A percentile compares a stretch with the other conserved stretches of the same genome.
Conservation (phyloP, 2,113 vertebrate species). For the Danionella cerebrum region DNA sequence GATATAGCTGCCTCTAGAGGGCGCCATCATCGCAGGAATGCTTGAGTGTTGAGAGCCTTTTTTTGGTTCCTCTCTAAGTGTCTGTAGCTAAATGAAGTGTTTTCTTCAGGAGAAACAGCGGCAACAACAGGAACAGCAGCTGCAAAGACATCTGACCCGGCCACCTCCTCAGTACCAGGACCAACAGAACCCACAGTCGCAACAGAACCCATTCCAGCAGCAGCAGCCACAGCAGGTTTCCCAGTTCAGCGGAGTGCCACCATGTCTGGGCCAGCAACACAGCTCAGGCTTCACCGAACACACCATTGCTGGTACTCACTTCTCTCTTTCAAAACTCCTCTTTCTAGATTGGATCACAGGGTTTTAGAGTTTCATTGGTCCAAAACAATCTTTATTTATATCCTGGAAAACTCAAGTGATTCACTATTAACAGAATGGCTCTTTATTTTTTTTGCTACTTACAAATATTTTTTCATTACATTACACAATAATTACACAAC, state of each 20-base stretch:
- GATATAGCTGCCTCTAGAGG: neutral
- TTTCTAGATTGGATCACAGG: too few relatives aligned
- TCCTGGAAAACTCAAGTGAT: too few relatives aligned
- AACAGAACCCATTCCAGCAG: slow-evolving; percentile 78
- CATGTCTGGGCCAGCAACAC: neutral
- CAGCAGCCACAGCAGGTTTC: slow-evolving; percentile 65
- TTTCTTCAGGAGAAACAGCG: slow-evolving; percentile 81
- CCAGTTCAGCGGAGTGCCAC: slow-evolving; percentile 76
- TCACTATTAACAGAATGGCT: too few relatives aligned
- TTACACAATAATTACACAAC: too few relatives aligned
- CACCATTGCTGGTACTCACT: neutral
- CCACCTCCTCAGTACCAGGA: slow-evolving; percentile 96
- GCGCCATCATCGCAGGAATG: neutral
- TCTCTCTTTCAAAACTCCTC: too few relatives aligned
- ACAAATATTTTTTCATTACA: too few relatives aligned
- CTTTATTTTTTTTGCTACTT: too few relatives aligned
- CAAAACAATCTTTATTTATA: too few relatives aligned
- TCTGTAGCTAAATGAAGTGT: neutral
- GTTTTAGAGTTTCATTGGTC: too few relatives aligned
- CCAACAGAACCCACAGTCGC: slow-evolving; percentile 58
- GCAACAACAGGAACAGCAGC: slow-evolving; percentile 82
- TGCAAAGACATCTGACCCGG: slow-evolving; percentile 87
- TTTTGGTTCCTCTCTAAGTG: too few relatives aligned
- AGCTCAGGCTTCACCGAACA: neutral
- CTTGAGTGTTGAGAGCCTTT: neutral